Percentiles rank a stretch among this genome's conserved stretches.
Conservation (phyloP, 1,140 invertebrate species). For the Pachyrhynchus sulphureomaculatus region DNA sequence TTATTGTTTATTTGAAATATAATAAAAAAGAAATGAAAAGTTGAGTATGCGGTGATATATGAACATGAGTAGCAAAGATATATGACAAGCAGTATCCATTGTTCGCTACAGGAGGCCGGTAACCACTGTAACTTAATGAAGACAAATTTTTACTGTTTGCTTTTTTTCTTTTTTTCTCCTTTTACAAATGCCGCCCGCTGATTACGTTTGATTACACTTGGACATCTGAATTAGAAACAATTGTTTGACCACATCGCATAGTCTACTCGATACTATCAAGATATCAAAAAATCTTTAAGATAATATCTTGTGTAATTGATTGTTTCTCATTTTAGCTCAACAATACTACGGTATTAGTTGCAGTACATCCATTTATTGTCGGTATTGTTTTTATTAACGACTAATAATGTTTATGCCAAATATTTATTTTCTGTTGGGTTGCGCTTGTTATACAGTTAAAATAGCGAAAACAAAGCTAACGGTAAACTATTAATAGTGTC, state of each 20-base stretch:
- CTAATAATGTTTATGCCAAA: too few relatives aligned
- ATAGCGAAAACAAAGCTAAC: too few relatives aligned
- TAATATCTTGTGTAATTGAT: constrained; percentile 28
- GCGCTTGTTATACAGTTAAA: too few relatives aligned
- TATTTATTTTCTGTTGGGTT: too few relatives aligned
- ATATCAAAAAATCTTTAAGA: constrained; percentile 21
- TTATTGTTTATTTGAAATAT: background rate
- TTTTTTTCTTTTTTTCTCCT: constrained; percentile 22
- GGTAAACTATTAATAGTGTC: too few relatives aligned
- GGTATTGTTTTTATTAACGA: background rate
- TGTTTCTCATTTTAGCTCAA: constrained; percentile 1
- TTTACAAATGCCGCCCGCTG: constrained; percentile 29
- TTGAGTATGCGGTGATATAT: constrained; percentile 30
- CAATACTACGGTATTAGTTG: background rate
- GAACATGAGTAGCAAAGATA: constrained; percentile 30
- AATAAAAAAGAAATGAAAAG: background rate
- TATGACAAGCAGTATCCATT: constrained; percentile 34
- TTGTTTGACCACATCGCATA: constrained; percentile 26
- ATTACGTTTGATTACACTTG: constrained; percentile 35
- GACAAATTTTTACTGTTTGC: constrained; percentile 39
- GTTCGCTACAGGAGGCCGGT: constrained; percentile 39
- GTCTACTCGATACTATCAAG: constrained; percentile 12
- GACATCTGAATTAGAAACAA: constrained; percentile 38
- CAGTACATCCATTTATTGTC: background rate
- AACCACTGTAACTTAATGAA: constrained; percentile 38